phyloP scores from a whole-genome alignment of 2,113 vertebrate genomes.

The Sorex fumeus region DNA sequence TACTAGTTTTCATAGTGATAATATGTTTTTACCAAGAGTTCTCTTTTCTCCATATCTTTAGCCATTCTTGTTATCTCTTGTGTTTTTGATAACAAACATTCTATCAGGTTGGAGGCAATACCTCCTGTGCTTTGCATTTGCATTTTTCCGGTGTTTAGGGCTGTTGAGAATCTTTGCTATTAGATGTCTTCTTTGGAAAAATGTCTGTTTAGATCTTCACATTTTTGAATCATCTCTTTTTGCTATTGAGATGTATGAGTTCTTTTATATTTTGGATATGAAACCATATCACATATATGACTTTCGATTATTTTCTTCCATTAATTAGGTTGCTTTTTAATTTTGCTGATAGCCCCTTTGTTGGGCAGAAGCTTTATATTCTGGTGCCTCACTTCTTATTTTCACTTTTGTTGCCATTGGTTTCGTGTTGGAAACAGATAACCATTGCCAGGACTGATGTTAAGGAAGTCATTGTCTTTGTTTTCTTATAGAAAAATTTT shows the following conservation, averaged over 20 bases:
- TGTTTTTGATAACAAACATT: neutral
- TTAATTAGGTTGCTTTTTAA: neutral
- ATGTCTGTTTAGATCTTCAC: neutral
- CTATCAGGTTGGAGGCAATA: neutral
- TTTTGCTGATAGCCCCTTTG: neutral
- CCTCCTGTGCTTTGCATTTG: neutral
- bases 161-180: neutral
- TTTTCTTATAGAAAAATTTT: neutral
- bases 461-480: neutral
- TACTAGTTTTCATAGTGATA: too few species aligned
- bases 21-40: neutral
- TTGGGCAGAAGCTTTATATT: neutral
- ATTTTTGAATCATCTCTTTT: neutral
- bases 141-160: neutral
- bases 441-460: too few species aligned
- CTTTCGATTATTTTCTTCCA: neutral
- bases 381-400: neutral
- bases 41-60: neutral
- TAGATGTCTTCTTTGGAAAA: neutral
- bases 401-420: neutral
- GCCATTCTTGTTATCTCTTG: neutral
- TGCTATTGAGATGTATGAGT: neutral
- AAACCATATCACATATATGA: neutral
- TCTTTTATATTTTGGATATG: neutral
- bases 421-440: neutral